Evolutionary conservation across 2,888 invertebrate genomes (phyloP), one percentile per base, ranked within the genome.

Genomic region (Tuta absoluta): DNA sequence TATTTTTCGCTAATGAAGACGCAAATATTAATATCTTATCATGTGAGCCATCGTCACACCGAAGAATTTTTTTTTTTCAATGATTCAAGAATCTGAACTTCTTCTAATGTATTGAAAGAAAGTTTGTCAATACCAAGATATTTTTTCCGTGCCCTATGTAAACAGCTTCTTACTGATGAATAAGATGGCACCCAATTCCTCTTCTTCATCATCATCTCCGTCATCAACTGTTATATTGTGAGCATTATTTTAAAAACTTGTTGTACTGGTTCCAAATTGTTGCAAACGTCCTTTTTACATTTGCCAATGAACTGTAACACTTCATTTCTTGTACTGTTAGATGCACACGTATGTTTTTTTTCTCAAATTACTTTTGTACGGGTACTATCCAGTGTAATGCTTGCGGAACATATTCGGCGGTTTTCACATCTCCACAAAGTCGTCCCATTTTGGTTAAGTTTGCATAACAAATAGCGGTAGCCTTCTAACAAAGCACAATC

Each of bases 401-500:
- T 45, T 11, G 45, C 45, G 10, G 45, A 45, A n/a, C 45, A 45
- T n/a, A n/a, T 14, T 45, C 14, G 10, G 4, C 45, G 45, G n/a
- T 45, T 45, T 45, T 45, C 45, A 14, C 45, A 45, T n/a, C 45
- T 7, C 45, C 45, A 45, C n/a, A 45, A 45, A 45, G 45, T 11
- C 45, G 45, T 45, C 7, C n/a, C 45, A 45, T 45, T 45, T 45
- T 45, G 45, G 45, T 45, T 45, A 7, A 8, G n/a, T 45, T 45
- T 45, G n/a, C n/a, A 14, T n/a, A 45, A 45, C 3, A 11, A n/a
- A n/a, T 45, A 45, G 8, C 45, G 8, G 14, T 45, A n/a, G 14
- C 45, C 45, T 14, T 45, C 45, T n/a, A 45, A n/a, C n/a, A 45
- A 45, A 45, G 45, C 45, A 45, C 45, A 45, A 45, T 45, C 45